Percentiles rank a stretch among this genome's conserved stretches.
Conservation (phyloP, 2,113 vertebrate genomes). For the Notiomystis cincta region DNA sequence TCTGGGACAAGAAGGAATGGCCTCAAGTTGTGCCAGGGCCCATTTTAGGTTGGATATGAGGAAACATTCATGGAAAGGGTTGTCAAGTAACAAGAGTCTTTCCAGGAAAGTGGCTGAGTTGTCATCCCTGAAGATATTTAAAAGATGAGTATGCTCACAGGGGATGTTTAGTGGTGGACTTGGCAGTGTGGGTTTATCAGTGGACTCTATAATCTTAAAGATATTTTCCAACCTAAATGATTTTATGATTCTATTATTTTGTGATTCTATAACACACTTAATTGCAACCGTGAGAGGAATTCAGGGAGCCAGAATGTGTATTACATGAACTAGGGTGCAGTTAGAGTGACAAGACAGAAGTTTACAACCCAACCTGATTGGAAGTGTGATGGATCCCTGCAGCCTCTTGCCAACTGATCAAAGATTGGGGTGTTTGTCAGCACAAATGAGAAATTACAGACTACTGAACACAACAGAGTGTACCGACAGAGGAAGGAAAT, state of each 20-base stretch:
- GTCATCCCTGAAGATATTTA: not conserved
- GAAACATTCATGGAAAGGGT: rapidly evolving
- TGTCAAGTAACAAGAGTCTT: not conserved
- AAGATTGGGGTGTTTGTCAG: not conserved
- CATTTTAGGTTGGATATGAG: not conserved
- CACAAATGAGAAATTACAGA: not conserved
- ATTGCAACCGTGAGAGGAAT: not conserved
- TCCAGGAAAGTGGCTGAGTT: not conserved
- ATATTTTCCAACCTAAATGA: not conserved
- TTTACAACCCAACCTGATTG: not conserved
- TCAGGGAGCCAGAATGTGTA: not conserved
- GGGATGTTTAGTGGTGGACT: not conserved
- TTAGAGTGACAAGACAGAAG: not conserved
- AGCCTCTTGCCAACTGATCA: not conserved
- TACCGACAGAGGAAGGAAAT: not conserved
- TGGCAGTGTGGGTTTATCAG: not conserved
- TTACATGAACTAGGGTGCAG: not conserved
- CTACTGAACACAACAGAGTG: not conserved
- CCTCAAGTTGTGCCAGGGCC: not conserved
- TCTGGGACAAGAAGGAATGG: not conserved
- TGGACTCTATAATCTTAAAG: not conserved
- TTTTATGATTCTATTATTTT: not conserved
- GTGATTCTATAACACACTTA: not conserved
- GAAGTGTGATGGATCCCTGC: not conserved
- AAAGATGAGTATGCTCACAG: not conserved